These are phyloP conservation scores for Drosophila quinaria DNA, from an alignment of 2,888 invertebrate genomes.

Conservation along the genomic window DNA sequence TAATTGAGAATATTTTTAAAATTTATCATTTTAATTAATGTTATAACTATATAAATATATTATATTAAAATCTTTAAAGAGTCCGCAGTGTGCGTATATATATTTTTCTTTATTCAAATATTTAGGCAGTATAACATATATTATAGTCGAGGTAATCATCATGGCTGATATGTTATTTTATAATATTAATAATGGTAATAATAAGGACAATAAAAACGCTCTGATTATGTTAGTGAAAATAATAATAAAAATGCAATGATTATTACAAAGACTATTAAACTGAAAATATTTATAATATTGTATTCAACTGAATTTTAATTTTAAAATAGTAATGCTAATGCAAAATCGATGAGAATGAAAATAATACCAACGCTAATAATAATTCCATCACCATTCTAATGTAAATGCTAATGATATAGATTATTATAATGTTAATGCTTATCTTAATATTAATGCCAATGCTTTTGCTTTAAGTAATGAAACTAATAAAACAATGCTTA, in stretches of 20 bases:
- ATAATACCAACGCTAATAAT: background rate
- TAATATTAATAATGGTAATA: background rate
- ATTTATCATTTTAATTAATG: no score
- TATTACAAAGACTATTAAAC: background rate
- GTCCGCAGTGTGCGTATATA: background rate
- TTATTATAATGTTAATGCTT: background rate
- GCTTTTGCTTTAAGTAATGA: background rate
- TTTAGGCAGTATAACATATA: background rate
- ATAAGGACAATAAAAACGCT: background rate
- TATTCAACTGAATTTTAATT: background rate
- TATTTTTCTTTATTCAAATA: background rate
- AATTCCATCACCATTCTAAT: background rate
- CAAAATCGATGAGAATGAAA: no score
- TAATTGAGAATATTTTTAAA: conserved; percentile 5
- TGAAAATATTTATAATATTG: background rate
- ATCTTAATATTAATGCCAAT: background rate
- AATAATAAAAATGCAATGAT: background rate
- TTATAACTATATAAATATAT: background rate
- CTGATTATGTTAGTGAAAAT: background rate
- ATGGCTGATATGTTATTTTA: background rate
- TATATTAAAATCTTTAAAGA: background rate
- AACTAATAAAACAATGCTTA: background rate
- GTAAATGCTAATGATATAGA: background rate
- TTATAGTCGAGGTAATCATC: background rate
- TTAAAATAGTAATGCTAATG: background rate